These are phyloP conservation scores for Enteromius argenteus DNA, from an alignment of 2,797 vertebrate species.

Conservation along the genomic window DNA sequence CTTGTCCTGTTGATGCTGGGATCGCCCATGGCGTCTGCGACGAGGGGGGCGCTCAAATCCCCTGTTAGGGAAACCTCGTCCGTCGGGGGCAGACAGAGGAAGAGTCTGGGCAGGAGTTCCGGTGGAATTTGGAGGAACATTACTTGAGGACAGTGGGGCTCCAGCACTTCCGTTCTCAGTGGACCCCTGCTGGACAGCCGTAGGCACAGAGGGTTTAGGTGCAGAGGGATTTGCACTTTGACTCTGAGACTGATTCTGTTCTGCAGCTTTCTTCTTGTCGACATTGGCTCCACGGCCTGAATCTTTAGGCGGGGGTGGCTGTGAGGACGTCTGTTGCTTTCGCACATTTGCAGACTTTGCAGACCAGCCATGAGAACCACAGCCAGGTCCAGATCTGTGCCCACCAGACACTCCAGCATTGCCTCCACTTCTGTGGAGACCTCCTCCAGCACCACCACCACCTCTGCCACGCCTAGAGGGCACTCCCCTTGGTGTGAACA, in stretches of 20 bases:
- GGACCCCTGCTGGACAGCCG: conserved; percentile 63
- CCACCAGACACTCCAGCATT: conserved; percentile 69
- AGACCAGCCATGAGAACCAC: conserved; percentile 70
- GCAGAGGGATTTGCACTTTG: conserved; percentile 69
- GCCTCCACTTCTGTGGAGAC: conserved; percentile 74
- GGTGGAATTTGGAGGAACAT: conserved; percentile 67
- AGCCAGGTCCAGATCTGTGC: conserved; percentile 71
- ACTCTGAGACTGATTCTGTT: conserved; percentile 70
- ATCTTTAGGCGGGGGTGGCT: conserved; percentile 75
- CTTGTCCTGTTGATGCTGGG: conserved; percentile 94
- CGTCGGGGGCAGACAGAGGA: conserved; percentile 61
- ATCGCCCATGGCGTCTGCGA: conserved; percentile 85
- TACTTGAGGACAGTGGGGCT: conserved; percentile 65
- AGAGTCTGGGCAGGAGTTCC: conserved; percentile 63
- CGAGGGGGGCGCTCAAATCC: conserved; percentile 84
- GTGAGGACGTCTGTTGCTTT: conserved; percentile 74
- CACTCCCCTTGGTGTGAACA: conserved; percentile 93
- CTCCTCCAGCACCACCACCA: conserved; percentile 78
- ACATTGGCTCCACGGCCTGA: conserved; percentile 67
- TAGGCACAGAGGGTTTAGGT: conserved; percentile 60
- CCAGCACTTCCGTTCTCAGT: conserved; percentile 76
- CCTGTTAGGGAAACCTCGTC: conserved; percentile 71
- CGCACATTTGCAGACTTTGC: conserved; percentile 72
- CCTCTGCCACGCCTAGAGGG: conserved; percentile 90
- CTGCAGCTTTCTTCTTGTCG: conserved; percentile 78